Evolutionary conservation across 1,140 invertebrate genomes (phyloP), one percentile per base, ranked within the genome.

Genomic region (Bombus affinis): DNA sequence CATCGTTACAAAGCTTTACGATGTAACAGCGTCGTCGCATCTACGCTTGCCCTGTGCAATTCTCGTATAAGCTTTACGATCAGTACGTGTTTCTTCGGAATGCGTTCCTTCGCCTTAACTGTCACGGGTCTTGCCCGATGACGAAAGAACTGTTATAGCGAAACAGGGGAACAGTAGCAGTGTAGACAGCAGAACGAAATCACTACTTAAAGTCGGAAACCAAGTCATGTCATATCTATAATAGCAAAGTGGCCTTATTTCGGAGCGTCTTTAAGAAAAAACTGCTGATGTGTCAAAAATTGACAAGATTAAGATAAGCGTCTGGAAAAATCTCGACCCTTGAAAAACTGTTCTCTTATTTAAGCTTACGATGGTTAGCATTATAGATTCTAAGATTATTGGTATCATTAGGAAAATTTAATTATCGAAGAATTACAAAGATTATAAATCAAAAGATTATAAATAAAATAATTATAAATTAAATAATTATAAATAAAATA

Each of bases 51-150:
- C 5, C 66, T 22, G 28, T 32, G 68, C 83, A 72, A 80, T 85
- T 53, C 76, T 80, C 76, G 68, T 85, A 85, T 80, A 85, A 85
- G 83, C 68, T 85, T 85, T 85, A 85, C 83, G 76, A 85, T 85
- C 76, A 18, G 66, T 72, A 80, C 83, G 76, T 85, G 83, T 78
- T 72, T 72, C 68, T 72, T 80, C 76, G 44, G 62, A 72, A 79
- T 70, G 53, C 32, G 53, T 71, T 85, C n/a, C 68, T 37, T 79
- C 35, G 18, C 53, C 68, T 71, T 85, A 85, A 85, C 76, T 72
- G 76, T 62, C 76, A 79, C 68, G 25, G 15, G 9, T 62, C 42
- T n/a, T 85, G 25, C 53, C 76, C 28, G 18, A 28, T 12, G 13
- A 22, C 35, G 59, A 57, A 59, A 72, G 65, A 84, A 80, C 68